Conservation (phyloP, 2,888 invertebrate genomes). For the Lacanobia wlatinum region DNA sequence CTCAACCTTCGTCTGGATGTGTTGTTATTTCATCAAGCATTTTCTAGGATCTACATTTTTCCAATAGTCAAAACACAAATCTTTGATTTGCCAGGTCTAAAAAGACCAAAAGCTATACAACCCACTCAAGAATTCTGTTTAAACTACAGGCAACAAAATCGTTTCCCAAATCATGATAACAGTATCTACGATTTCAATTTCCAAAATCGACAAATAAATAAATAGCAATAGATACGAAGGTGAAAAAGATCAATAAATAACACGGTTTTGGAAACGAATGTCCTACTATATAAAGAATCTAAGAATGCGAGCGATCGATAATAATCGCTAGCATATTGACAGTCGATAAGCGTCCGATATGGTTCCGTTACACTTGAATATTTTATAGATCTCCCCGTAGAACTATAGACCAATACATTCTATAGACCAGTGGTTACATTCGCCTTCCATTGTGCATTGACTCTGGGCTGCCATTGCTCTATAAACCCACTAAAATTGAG, state of each 20-base stretch:
- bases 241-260: neutral
- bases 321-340: constrained; percentile 6
- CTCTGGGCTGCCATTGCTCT: constrained; percentile 36
- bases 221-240: neutral
- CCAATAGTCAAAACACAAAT: neutral
- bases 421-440: constrained; percentile 7
- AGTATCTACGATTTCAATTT: neutral
- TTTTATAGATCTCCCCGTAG: constrained; percentile 60
- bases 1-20: neutral
- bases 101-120: neutral
- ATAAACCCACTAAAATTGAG: constrained; percentile 48
- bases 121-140: neutral
- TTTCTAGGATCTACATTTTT: neutral
- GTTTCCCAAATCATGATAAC: neutral
- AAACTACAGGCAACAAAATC: neutral
- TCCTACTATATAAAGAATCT: constrained; percentile 6
- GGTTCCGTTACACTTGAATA: constrained; percentile 76
- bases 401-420: constrained; percentile 13
- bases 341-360: constrained; percentile 42
- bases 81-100: neutral
- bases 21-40: neutral
- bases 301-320: constrained; percentile 27
- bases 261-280: constrained; percentile 1
- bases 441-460: constrained; percentile 27
- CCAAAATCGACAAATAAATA: neutral